A percentile compares a stretch with the other conserved stretches of the same genome.
phyloP scores from a whole-genome alignment of 1,140 invertebrate genomes.

The Panagrolaimus sp. region DNA sequence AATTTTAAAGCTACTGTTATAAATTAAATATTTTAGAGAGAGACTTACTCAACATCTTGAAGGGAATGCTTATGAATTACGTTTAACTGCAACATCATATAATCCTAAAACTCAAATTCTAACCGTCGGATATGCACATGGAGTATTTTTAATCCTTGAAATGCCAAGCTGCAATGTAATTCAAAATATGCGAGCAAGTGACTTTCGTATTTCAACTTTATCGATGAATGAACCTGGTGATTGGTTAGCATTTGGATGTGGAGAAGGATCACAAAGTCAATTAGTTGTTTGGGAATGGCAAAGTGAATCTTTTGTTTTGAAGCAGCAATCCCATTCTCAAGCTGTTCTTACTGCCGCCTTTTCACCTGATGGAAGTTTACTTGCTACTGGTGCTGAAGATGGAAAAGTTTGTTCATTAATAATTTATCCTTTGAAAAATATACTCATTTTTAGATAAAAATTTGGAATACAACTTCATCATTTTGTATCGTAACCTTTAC shows the following conservation, averaged over 20 bases:
- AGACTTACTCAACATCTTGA: constrained; percentile 1
- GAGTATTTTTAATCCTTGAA: background rate
- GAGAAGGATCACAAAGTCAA: constrained; percentile 34
- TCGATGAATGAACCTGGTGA: constrained; percentile 29
- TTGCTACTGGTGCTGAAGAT: constrained; percentile 45
- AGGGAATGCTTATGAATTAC: constrained; percentile 6
- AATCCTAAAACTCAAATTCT: background rate
- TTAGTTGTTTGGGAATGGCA: constrained; percentile 46
- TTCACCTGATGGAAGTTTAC: constrained; percentile 39
- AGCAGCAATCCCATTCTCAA: constrained; percentile 48
- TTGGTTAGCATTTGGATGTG: constrained; percentile 44
- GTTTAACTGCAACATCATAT: background rate
- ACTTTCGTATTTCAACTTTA: constrained; percentile 21
- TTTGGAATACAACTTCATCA: constrained; percentile 39
- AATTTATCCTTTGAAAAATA: background rate
- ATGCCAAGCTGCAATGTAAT: constrained; percentile 1
- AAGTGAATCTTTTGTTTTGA: constrained; percentile 45
- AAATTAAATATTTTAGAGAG: background rate
- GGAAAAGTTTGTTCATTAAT: constrained; percentile 25
- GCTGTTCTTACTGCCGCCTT: constrained; percentile 35
- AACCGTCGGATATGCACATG: constrained; percentile 3
- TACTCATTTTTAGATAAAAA: constrained; percentile 33
- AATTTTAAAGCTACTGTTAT: background rate
- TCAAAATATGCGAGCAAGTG: constrained; percentile 7
- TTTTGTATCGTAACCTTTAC: constrained; percentile 46